phyloP scores from a whole-genome alignment of 2,113 vertebrate species.

The Pygoscelis antarcticus region DNA sequence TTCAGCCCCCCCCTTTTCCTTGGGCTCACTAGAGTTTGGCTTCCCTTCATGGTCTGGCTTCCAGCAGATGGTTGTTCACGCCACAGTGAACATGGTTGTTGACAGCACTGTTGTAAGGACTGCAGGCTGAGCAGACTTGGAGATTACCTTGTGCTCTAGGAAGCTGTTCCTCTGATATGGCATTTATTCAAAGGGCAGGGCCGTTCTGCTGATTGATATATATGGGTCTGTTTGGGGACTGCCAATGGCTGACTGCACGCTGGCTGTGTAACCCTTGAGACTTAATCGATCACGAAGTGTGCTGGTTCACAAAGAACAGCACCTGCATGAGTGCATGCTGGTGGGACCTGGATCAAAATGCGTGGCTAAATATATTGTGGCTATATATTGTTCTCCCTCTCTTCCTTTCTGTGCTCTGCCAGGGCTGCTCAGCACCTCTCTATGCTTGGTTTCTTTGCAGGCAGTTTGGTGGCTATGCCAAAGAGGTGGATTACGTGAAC shows the following conservation, averaged over 20 bases:
- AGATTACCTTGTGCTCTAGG: background rate
- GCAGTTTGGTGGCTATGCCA: conserved; percentile 91
- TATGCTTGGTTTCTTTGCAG: conserved; percentile 62
- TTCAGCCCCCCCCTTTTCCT: background rate
- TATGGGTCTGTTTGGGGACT: background rate
- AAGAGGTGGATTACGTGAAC: conserved; percentile 81
- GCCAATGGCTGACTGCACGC: background rate
- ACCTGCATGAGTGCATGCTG: background rate
- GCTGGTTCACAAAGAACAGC: background rate
- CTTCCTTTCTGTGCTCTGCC: background rate
- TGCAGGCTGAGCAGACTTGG: background rate
- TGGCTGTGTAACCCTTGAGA: background rate
- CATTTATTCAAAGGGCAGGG: background rate
- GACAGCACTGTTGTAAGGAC: background rate
- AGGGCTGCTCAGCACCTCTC: background rate
- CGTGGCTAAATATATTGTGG: background rate
- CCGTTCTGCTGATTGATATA: background rate
- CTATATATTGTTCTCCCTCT: background rate
- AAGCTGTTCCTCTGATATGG: background rate
- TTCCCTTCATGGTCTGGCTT: background rate
- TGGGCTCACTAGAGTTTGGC: background rate
- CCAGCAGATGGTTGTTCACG: background rate
- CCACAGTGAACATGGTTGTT: background rate
- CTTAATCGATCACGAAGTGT: background rate
- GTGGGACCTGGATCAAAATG: background rate